A percentile compares a stretch with the other conserved stretches of the same genome.
Conservation (phyloP, 1,140 invertebrate species). For the Planococcus citri region DNA sequence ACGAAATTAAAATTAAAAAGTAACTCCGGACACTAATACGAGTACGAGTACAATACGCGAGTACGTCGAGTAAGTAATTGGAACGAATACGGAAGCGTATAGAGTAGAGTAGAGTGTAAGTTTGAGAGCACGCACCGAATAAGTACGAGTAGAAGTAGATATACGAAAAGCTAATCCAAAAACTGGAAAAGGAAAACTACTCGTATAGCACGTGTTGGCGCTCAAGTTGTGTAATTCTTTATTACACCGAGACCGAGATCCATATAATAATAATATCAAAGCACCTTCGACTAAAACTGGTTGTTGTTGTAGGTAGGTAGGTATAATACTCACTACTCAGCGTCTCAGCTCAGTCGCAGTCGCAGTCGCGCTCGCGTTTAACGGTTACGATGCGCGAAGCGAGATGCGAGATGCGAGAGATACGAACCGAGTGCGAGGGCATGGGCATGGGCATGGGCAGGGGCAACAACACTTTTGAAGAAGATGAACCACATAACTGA, state of each 20-base stretch:
- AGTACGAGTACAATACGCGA: no score
- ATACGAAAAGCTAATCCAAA: no score
- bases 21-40: no score
- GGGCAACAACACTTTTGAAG: constrained; percentile 13
- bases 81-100: no score
- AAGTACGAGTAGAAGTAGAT: no score
- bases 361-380: not conserved
- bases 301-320: not conserved
- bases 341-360: not conserved
- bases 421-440: no score
- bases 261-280: constrained; percentile 9
- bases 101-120: not conserved
- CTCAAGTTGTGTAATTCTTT: constrained; percentile 16
- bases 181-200: not conserved
- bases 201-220: constrained; percentile 11
- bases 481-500: constrained; percentile 19
- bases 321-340: not conserved
- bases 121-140: no score
- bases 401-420: no score
- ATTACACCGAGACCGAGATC: not conserved
- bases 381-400: not conserved
- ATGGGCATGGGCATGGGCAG: no score
- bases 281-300: not conserved
- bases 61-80: no score
- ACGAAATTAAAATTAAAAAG: no score